Conservation (phyloP, 2,888 invertebrate species). For the Argyresthia goedartella region DNA sequence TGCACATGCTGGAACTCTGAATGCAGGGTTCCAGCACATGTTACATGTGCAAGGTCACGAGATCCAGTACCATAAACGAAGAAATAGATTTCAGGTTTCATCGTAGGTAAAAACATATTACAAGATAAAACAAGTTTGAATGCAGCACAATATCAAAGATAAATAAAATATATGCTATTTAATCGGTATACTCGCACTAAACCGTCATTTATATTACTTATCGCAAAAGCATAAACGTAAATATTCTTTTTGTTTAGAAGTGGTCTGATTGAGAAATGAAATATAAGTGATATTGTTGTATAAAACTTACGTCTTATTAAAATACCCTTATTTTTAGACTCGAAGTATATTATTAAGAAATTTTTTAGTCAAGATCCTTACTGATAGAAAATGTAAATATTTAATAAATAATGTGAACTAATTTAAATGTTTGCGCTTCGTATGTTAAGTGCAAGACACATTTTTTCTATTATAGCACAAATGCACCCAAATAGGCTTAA, state of each 20-base stretch:
- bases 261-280: constrained; percentile 20
- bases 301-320: constrained; percentile 26
- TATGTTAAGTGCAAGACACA: constrained; percentile 27
- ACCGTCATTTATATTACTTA: constrained; percentile 41
- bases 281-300: constrained; percentile 36
- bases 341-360: constrained; percentile 29
- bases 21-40: too few species aligned
- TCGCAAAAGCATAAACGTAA: constrained; percentile 14
- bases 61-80: too few species aligned
- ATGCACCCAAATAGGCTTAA: constrained; percentile 17
- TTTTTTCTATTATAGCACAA: constrained; percentile 16
- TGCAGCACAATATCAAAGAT: too few species aligned
- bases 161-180: too few species aligned
- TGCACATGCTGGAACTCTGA: too few species aligned
- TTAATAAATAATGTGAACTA: not conserved
- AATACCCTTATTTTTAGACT: constrained; percentile 53
- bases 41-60: too few species aligned
- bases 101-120: too few species aligned
- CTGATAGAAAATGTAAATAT: not conserved
- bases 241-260: constrained; percentile 11
- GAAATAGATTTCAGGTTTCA: too few species aligned
- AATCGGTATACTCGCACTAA: constrained; percentile 24
- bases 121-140: too few species aligned
- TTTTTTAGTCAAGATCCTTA: not conserved
- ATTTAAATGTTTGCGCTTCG: constrained; percentile 24